Percentiles rank a stretch among this genome's conserved stretches.
Evolutionary conservation across 1,140 invertebrate genomes (phyloP).

Genomic region (Sycobia sp.): DNA sequence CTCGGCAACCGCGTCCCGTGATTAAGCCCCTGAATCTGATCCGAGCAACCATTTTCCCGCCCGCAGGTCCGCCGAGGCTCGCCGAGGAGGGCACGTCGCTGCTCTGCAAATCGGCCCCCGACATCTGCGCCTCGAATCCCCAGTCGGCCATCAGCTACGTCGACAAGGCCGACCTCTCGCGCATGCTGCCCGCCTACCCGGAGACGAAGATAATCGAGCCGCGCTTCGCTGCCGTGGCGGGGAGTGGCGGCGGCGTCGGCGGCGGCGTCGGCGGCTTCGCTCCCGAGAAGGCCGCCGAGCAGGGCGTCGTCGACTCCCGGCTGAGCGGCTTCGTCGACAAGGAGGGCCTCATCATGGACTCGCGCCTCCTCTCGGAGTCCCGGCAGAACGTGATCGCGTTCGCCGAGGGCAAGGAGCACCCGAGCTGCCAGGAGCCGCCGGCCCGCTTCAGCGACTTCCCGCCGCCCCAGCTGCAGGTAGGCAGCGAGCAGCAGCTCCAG

Average conservation of each 20-base stretch:
- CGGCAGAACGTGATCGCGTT: conserved; percentile 58
- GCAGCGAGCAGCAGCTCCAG: not conserved
- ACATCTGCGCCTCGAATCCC: conserved; percentile 59
- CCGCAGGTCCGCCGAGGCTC: conserved; percentile 46
- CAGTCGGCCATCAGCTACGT: conserved; percentile 58
- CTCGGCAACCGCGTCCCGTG: no score
- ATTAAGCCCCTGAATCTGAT: no score
- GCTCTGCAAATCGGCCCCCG: conserved; percentile 58
- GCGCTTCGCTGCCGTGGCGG: conserved; percentile 44
- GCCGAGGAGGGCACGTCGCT: conserved; percentile 57
- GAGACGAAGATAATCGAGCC: conserved; percentile 50
- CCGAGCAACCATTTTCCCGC: no score
- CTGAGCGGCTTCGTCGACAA: conserved; percentile 59
- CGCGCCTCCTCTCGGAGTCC: conserved; percentile 53
- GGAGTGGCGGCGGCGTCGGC: no score
- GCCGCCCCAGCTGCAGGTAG: not conserved
- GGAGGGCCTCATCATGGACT: conserved; percentile 57
- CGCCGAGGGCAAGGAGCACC: conserved; percentile 54
- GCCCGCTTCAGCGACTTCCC: conserved; percentile 51
- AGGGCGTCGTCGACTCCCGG: conserved; percentile 53
- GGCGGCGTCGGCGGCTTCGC: conserved; percentile 33
- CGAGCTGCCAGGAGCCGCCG: conserved; percentile 47
- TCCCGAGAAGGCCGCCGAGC: conserved; percentile 52
- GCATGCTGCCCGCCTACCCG: conserved; percentile 57
- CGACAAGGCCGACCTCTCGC: conserved; percentile 57